phyloP scores from a whole-genome alignment of 2,797 vertebrate genomes.

The Galaxias olidus region DNA sequence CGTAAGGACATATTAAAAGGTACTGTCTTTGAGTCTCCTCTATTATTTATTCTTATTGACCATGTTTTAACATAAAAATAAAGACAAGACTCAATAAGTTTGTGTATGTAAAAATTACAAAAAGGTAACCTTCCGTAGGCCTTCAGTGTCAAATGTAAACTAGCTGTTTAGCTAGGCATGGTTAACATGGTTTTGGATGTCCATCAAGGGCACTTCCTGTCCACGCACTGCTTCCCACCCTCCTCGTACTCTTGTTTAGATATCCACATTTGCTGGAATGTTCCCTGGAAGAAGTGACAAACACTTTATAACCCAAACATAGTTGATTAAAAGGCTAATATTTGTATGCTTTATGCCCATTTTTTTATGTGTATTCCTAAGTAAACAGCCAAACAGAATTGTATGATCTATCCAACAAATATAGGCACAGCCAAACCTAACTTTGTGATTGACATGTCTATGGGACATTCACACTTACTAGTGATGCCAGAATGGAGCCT shows the following conservation, averaged over 20 bases:
- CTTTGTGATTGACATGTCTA: background rate
- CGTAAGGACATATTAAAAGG: constrained; percentile 23
- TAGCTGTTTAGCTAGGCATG: constrained; percentile 24
- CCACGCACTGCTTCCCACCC: constrained; percentile 97
- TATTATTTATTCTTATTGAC: too few relatives aligned
- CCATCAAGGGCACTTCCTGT: constrained; percentile 95
- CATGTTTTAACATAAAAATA: background rate
- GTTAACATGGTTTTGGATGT: constrained; percentile 29
- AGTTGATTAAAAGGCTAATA: background rate
- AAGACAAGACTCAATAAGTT: constrained; percentile 21
- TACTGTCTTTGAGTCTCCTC: constrained; percentile 11
- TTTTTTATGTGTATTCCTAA: background rate
- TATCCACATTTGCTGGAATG: constrained; percentile 99
- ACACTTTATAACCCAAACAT: background rate
- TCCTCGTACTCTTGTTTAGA: constrained; percentile 99
- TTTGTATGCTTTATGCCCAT: background rate
- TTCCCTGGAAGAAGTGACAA: constrained; percentile 79
- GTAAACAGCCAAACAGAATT: background rate
- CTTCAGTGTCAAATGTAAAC: constrained; percentile 59
- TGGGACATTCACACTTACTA: constrained; percentile 80
- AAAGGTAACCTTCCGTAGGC: constrained; percentile 60
- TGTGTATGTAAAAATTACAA: constrained; percentile 43
- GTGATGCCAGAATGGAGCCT: constrained; percentile 94
- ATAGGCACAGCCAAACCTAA: background rate
- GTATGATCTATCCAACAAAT: background rate